phyloP scores from a whole-genome alignment of 1,140 invertebrate genomes.

The Drosophila rhopaloa region DNA sequence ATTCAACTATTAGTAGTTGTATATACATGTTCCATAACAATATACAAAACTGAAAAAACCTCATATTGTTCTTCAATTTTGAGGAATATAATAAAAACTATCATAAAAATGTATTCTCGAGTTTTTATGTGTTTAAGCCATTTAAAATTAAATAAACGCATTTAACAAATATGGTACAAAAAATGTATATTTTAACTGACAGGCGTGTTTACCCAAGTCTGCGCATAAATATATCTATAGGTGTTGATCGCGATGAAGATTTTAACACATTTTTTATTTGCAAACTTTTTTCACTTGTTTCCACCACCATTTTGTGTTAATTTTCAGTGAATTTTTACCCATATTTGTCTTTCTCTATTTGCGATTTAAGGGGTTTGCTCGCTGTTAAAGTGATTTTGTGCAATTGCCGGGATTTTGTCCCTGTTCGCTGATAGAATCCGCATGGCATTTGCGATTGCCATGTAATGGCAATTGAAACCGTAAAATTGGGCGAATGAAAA shows the following conservation, averaged over 20 bases:
- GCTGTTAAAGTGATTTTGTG: conserved; percentile 33
- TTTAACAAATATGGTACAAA: not conserved
- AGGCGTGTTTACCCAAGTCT: not conserved
- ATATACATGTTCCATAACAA: no score
- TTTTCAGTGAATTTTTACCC: conserved; percentile 1
- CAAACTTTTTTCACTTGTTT: not conserved
- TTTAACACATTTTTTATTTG: not conserved
- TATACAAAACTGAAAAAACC: no score
- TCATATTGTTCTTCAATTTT: no score
- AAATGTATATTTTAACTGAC: not conserved
- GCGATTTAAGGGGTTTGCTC: conserved; percentile 2
- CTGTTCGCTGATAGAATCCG: not conserved
- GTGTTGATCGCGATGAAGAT: not conserved
- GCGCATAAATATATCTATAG: not conserved
- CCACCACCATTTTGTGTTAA: not conserved
- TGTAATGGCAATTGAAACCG: not conserved
- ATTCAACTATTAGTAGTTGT: no score
- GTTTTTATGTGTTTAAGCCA: not conserved
- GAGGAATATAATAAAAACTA: not conserved
- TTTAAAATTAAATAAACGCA: not conserved
- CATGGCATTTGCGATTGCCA: not conserved
- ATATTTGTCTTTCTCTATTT: conserved; percentile 18
- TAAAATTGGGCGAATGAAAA: conserved; percentile 27
- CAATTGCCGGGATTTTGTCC: conserved; percentile 5
- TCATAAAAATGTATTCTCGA: not conserved